Evolutionary conservation across 2,888 invertebrate species (phyloP).

Genomic region (Idaea dimidiata): DNA sequence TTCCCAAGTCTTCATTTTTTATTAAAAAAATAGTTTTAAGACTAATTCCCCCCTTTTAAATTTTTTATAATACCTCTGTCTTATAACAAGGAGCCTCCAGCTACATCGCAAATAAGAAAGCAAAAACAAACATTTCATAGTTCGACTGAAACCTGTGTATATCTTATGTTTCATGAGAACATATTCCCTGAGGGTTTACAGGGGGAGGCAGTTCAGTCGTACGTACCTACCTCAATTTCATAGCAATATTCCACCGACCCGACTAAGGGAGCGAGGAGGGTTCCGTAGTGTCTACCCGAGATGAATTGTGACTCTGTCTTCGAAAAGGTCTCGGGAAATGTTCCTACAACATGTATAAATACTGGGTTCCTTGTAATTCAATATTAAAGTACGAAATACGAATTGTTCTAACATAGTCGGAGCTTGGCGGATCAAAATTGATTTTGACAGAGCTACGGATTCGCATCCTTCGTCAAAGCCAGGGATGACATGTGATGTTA

Average conservation of each 20-base stretch:
- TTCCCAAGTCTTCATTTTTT: no score
- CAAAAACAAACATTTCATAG: slow-evolving; percentile 32
- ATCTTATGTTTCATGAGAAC: slow-evolving; percentile 28
- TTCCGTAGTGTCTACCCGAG: slow-evolving; percentile 18
- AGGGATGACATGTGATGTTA: not conserved
- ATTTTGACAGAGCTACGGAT: not conserved
- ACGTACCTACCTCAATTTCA: slow-evolving; percentile 58
- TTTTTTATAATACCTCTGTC: not conserved
- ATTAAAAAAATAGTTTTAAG: no score
- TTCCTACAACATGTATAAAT: slow-evolving; percentile 2
- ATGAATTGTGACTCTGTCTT: slow-evolving; percentile 28
- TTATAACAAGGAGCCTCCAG: not conserved
- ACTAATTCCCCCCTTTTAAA: no score
- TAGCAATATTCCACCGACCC: slow-evolving; percentile 51
- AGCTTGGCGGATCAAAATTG: not conserved
- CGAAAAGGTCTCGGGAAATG: slow-evolving; percentile 10
- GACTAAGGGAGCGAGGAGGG: slow-evolving; percentile 7
- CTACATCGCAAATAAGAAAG: slow-evolving; percentile 5
- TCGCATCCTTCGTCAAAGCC: not conserved
- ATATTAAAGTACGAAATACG: slow-evolving; percentile 1
- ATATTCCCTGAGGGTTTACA: slow-evolving; percentile 29
- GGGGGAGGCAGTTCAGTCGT: slow-evolving; percentile 29
- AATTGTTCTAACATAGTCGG: not conserved
- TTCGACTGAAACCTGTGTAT: slow-evolving; percentile 29
- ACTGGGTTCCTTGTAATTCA: not conserved